Evolutionary conservation across 37 sponge, comb jelly and placozoan species (phyloP).

Genomic region (Eunapius fragilis): DNA sequence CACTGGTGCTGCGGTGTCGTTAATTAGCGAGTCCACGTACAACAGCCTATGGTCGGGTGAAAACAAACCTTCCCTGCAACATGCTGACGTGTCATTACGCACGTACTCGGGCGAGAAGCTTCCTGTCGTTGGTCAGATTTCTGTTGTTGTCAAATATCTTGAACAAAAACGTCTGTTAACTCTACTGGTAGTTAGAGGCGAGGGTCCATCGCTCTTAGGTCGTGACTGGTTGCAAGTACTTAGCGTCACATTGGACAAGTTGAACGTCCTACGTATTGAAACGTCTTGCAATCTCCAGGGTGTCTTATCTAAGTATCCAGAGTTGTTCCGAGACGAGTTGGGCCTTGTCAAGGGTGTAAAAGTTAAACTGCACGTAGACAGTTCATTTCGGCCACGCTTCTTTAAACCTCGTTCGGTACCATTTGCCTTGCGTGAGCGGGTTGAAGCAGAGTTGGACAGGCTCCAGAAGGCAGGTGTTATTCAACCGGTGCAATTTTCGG

Average conservation of each 20-base stretch:
- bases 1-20: no score
- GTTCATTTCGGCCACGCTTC: slow-evolving; percentile 7
- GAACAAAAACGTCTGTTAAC: background rate
- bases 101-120: no score
- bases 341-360: slow-evolving; percentile 6
- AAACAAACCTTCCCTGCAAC: no score
- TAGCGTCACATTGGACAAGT: background rate
- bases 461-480: slow-evolving; percentile 20
- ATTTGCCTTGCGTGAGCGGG: background rate
- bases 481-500: slow-evolving; percentile 27
- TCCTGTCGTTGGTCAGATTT: no score
- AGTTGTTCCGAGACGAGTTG: slow-evolving; percentile 10
- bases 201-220: background rate
- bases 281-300: no score
- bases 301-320: background rate
- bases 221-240: background rate
- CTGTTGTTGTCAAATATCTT: no score
- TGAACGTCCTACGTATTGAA: background rate
- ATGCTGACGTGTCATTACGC: no score
- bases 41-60: no score
- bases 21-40: no score
- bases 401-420: slow-evolving; percentile 1
- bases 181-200: background rate
- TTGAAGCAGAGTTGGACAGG: slow-evolving; percentile 2
- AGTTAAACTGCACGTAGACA: slow-evolving; percentile 2